A percentile compares a stretch with the other conserved stretches of the same genome.
Conservation (phyloP, 2,797 vertebrate genomes). For the Peromyscus eremicus region DNA sequence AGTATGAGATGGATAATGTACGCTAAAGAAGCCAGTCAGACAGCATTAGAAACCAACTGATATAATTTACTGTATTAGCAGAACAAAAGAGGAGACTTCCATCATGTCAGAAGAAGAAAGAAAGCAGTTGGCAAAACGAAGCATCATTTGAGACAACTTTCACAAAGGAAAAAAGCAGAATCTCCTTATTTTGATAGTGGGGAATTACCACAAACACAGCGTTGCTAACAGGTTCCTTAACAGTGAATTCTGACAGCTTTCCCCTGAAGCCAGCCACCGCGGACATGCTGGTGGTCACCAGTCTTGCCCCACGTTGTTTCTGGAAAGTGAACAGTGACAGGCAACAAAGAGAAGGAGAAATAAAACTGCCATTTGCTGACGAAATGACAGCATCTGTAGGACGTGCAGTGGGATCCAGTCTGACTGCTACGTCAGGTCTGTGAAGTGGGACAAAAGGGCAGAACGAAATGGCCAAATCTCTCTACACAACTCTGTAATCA, state of each 20-base stretch:
- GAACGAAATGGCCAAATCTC: not conserved
- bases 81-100: not conserved
- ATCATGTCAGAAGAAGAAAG: not conserved
- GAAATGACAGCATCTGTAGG: fast-evolving
- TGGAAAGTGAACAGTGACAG: not conserved
- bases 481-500: not conserved
- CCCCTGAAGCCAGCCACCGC: not conserved
- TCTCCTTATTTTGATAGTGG: not conserved
- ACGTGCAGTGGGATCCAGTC: not conserved
- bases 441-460: not conserved
- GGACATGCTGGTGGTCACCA: not conserved
- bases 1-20: not conserved
- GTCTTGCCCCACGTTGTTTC: not conserved
- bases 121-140: not conserved
- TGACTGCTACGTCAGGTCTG: fast-evolving
- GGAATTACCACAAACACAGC: not conserved
- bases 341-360: too few species aligned
- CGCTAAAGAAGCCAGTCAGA: not conserved
- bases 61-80: not conserved
- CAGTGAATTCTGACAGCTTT: not conserved
- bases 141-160: not conserved
- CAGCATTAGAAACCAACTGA: not conserved
- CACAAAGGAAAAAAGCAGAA: not conserved
- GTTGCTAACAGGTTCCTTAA: not conserved
- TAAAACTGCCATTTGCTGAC: fast-evolving